Evolutionary conservation across 2,888 invertebrate genomes (phyloP).

Genomic region (Hemithea aestivaria): DNA sequence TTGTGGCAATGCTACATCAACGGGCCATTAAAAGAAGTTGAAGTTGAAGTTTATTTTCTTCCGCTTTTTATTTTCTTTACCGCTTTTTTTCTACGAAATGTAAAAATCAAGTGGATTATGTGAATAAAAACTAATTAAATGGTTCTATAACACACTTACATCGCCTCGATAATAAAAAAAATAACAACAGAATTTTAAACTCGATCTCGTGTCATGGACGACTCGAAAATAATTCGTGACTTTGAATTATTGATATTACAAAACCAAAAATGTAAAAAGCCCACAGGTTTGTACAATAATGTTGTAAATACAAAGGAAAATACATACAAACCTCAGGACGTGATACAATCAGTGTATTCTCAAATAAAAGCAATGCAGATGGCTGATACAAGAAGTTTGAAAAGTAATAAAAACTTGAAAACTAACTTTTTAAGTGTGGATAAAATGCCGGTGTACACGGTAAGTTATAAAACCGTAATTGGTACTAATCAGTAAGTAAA

Average conservation of each 20-base stretch:
- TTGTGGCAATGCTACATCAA: too few species aligned
- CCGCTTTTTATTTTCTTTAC: too few species aligned
- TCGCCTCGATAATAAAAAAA: too few species aligned
- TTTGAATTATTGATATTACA: constrained; percentile 45
- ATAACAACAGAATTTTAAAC: too few species aligned
- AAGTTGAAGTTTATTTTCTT: too few species aligned
- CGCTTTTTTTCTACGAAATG: too few species aligned
- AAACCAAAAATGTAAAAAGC: constrained; percentile 27
- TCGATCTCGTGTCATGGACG: constrained; percentile 3
- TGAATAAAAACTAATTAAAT: too few species aligned
- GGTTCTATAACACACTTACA: too few species aligned
- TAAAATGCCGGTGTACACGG: constrained; percentile 38
- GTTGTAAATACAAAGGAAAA: constrained; percentile 16
- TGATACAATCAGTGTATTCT: constrained; percentile 44
- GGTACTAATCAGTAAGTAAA: background rate
- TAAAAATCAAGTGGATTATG: too few species aligned
- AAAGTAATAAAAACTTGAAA: constrained; percentile 20
- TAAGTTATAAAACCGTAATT: constrained; percentile 19
- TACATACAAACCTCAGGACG: constrained; percentile 38
- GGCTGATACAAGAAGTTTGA: constrained; percentile 41
- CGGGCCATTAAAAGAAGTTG: too few species aligned
- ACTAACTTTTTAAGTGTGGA: constrained; percentile 40
- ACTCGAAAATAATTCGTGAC: constrained; percentile 15
- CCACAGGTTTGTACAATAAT: constrained; percentile 35
- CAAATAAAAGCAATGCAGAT: constrained; percentile 56